Evolutionary conservation across 2,113 vertebrate genomes (phyloP).

Genomic region (Zosterops hypoxanthus): DNA sequence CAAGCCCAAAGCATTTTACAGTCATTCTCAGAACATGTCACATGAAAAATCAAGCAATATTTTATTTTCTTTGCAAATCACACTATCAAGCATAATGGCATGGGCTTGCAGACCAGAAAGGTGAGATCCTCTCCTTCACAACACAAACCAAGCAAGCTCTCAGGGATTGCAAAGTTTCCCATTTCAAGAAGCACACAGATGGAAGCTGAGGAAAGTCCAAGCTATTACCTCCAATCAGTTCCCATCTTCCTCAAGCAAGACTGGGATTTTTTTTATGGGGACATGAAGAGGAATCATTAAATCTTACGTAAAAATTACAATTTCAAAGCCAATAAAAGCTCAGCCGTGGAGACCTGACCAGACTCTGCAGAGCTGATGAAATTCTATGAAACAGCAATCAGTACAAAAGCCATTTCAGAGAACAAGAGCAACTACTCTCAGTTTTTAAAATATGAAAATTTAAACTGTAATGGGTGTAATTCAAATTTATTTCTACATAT

Average conservation of each 20-base stretch:
- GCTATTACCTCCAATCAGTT: not conserved
- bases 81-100: not conserved
- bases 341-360: not conserved
- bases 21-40: not conserved
- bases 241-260: not conserved
- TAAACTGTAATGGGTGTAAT: not conserved
- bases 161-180: not conserved
- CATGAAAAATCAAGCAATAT: not conserved
- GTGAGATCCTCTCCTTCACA: not conserved
- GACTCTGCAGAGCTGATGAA: not conserved
- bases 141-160: not conserved
- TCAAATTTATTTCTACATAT: not conserved
- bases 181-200: not conserved
- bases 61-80: not conserved
- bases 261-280: not conserved
- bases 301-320: not conserved
- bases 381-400: not conserved
- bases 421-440: not conserved
- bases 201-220: not conserved
- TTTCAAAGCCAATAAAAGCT: conserved; percentile 16
- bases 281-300: not conserved
- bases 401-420: not conserved
- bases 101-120: not conserved
- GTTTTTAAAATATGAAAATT: not conserved
- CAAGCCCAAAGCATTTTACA: not conserved